A percentile compares a stretch with the other conserved stretches of the same genome.
Conservation (phyloP, 1,140 invertebrate species). For the Drosophila mojavensis region DNA sequence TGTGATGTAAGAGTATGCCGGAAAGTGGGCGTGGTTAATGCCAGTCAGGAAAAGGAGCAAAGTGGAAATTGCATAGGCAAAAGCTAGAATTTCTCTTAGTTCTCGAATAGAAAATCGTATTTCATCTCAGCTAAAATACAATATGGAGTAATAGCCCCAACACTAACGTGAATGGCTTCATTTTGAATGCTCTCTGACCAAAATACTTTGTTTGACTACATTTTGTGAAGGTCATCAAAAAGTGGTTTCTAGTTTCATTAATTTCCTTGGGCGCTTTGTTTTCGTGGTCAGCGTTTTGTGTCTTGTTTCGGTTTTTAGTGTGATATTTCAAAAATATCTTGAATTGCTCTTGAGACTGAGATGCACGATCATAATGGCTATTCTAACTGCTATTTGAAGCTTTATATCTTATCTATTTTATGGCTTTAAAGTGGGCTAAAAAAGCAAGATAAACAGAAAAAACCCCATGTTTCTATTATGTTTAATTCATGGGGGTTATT, state of each 20-base stretch:
- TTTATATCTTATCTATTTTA: slow-evolving; percentile 34
- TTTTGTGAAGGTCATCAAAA: slow-evolving; percentile 53
- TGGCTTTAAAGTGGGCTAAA: slow-evolving; percentile 60
- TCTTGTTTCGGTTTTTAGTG: slow-evolving; percentile 32
- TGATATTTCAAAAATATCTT: slow-evolving; percentile 17
- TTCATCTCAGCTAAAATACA: no score
- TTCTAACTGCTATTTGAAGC: slow-evolving; percentile 62
- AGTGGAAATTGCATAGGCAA: no score
- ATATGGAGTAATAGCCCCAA: no score
- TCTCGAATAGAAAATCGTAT: no score
- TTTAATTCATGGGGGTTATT: slow-evolving; percentile 27
- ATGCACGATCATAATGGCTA: slow-evolving; percentile 61
- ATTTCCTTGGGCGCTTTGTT: slow-evolving; percentile 41
- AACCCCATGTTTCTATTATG: neutral
- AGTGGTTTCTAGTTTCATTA: slow-evolving; percentile 33
- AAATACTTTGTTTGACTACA: slow-evolving; percentile 22
- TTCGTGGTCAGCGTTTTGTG: slow-evolving; percentile 44
- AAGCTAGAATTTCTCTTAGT: no score
- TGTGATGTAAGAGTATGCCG: no score
- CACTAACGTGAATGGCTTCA: no score
- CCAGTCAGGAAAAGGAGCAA: no score
- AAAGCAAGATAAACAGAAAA: slow-evolving; percentile 1
- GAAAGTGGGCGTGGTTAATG: no score
- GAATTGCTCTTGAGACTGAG: slow-evolving; percentile 38
- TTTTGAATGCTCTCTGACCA: slow-evolving; percentile 11